These are phyloP conservation scores for Sebastes trivittatus DNA, from an alignment of 2,797 vertebrate genomes.

Conservation along the genomic window DNA sequence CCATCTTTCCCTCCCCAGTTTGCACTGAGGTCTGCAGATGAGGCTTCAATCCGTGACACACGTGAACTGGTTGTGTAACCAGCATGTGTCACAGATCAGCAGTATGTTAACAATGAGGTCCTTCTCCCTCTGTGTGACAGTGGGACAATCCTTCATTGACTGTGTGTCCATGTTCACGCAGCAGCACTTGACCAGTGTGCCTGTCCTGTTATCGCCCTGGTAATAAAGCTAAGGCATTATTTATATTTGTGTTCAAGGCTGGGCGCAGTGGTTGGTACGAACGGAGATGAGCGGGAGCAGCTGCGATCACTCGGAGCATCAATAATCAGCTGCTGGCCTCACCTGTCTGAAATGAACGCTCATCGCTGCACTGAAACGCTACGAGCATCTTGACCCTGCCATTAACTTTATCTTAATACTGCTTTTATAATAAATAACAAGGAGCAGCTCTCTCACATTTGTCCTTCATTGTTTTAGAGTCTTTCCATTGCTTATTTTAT, in stretches of 20 bases:
- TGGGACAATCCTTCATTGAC: constrained; percentile 38
- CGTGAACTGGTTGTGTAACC: constrained; percentile 37
- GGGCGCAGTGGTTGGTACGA: not conserved
- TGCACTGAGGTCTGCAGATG: not conserved
- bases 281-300: constrained; percentile 44
- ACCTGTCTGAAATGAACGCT: constrained; percentile 12
- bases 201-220: constrained; percentile 34
- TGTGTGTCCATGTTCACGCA: constrained; percentile 13
- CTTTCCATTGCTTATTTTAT: constrained; percentile 6
- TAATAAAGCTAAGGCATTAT: constrained; percentile 44
- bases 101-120: constrained; percentile 54
- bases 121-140: constrained; percentile 38
- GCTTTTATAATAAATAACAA: constrained; percentile 11
- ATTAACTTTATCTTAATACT: not conserved
- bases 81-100: constrained; percentile 43
- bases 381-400: not conserved
- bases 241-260: constrained; percentile 53
- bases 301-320: constrained; percentile 38
- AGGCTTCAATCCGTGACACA: constrained; percentile 3
- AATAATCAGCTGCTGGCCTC: constrained; percentile 20
- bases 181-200: constrained; percentile 19
- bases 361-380: not conserved
- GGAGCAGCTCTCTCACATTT: not conserved
- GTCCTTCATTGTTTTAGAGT: not conserved
- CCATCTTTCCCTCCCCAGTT: not conserved